phyloP scores from a whole-genome alignment of 2,888 invertebrate genomes.

The Cylloceria caligata region DNA sequence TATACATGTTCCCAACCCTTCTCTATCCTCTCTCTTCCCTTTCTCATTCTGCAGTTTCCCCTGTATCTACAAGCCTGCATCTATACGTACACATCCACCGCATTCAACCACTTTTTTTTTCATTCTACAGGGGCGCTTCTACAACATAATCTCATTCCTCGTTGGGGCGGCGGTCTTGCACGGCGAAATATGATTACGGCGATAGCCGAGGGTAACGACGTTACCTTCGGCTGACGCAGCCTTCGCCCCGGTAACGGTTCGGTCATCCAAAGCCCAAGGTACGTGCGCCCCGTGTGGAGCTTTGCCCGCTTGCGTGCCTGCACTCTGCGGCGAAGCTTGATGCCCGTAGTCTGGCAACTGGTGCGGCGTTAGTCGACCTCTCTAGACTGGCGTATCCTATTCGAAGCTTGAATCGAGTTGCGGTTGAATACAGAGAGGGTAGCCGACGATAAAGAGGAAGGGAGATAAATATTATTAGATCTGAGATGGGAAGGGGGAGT shows the following conservation, averaged over 20 bases:
- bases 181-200: constrained; percentile 79
- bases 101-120: constrained; percentile 55
- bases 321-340: constrained; percentile 33
- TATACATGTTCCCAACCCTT: constrained; percentile 34
- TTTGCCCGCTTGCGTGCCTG: constrained; percentile 37
- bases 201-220: constrained; percentile 77
- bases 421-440: constrained; percentile 54
- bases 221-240: constrained; percentile 76
- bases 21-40: constrained; percentile 30
- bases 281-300: constrained; percentile 36
- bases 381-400: constrained; percentile 9
- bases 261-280: constrained; percentile 62
- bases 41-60: constrained; percentile 38
- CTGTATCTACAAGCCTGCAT: constrained; percentile 42
- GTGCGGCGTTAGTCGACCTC: not conserved
- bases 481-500: not conserved
- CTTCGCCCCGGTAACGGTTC: constrained; percentile 61
- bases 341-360: constrained; percentile 24
- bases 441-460: constrained; percentile 4
- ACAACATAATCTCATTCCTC: constrained; percentile 73
- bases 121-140: constrained; percentile 52
- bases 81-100: constrained; percentile 38
- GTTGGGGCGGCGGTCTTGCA: constrained; percentile 72
- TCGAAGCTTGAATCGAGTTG: constrained; percentile 52
- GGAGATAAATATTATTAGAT: constrained; percentile 36